phyloP scores from a whole-genome alignment of 2,113 vertebrate species.

The Lota lota region DNA sequence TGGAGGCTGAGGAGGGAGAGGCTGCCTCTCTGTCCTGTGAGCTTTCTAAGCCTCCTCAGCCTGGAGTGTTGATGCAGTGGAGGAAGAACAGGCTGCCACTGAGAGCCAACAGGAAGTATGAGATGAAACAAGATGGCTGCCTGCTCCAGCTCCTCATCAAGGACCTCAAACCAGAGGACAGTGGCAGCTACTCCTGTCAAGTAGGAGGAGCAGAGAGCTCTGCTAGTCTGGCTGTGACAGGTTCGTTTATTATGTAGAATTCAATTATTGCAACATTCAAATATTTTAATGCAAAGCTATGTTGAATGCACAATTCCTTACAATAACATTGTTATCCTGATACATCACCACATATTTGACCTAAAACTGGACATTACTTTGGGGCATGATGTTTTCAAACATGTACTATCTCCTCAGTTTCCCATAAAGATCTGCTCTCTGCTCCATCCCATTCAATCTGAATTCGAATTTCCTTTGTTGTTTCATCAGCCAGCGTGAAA shows the following conservation, averaged over 20 bases:
- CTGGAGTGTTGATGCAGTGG: slow-evolving; percentile 67
- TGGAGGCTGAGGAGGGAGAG: slow-evolving; percentile 67
- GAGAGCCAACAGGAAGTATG: slow-evolving; percentile 63
- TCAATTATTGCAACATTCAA: too few species aligned
- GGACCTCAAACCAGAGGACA: slow-evolving; percentile 59
- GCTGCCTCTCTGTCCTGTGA: slow-evolving; percentile 61
- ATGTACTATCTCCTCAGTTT: too few species aligned
- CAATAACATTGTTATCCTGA: too few species aligned
- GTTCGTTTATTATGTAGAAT: slow-evolving; percentile 52
- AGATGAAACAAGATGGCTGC: slow-evolving; percentile 72
- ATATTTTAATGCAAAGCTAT: too few species aligned
- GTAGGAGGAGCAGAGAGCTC: slow-evolving; percentile 68
- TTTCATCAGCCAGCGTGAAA: too few species aligned
- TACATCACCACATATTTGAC: too few species aligned
- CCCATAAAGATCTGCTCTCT: too few species aligned
- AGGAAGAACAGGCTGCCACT: slow-evolving; percentile 66
- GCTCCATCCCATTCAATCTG: too few species aligned
- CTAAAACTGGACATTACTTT: too few species aligned
- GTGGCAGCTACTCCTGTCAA: slow-evolving; percentile 77
- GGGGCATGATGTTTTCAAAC: neutral
- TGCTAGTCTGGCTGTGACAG: slow-evolving; percentile 75
- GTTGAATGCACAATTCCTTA: too few species aligned
- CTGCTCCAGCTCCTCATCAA: slow-evolving; percentile 67
- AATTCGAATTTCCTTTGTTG: too few species aligned
- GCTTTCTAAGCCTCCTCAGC: slow-evolving; percentile 62